Base-by-base conservation (phyloP, 2,888 invertebrate species). In the Agrotis segetum region DNA sequence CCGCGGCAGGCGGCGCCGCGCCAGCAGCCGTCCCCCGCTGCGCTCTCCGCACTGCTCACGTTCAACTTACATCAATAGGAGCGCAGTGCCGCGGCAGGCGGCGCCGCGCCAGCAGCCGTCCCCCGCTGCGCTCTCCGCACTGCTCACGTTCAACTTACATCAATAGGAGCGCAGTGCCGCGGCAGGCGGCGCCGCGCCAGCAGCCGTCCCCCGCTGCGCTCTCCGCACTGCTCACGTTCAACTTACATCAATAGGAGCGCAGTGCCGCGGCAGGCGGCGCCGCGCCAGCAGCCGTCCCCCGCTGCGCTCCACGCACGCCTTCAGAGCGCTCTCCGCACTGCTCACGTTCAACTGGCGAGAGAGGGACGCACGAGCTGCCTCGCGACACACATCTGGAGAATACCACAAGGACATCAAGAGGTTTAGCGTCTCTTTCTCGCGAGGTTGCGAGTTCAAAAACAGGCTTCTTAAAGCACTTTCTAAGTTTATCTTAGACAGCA, bases 21-120 rank as follows among this genome's bases (percentile, higher is more conserved):
- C 96, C 21, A 97, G 96, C 40, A 97, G 94, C 0, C 97, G 96
- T 67, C 97, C 97, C 0, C 97, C 97, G 72, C 90, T 91, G 98
- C 98, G 85, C 97, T 97, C 83, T 97, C 97, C 3, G 98, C 97
- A 97, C 97, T 93, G 97, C 97, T 87, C 96, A 96, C 70, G 97
- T 97, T 93, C 90, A 88, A 85, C 75, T 88, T n/a, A n/a, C n/a
- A n/a, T n/a, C n/a, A n/a, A 97, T 96, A 50, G 96, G 96, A 84
- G 97, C 97, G 78, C 97, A 97, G 88, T 97, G 97, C 69, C 98
- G 93, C 0, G 98, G 98, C 81, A 98, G 94, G 17, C 98, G 96
- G 74, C 97, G 96, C 67, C 98, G 95, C 34, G 97, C 96, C 21
- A 97, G 96, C 40, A 97, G 94, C 0, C 97, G 96, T 67, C 97